Percentiles rank a stretch among this genome's conserved stretches.
Evolutionary conservation across 2,888 invertebrate species (phyloP).

Genomic region (Cremastobaeus sp.): DNA sequence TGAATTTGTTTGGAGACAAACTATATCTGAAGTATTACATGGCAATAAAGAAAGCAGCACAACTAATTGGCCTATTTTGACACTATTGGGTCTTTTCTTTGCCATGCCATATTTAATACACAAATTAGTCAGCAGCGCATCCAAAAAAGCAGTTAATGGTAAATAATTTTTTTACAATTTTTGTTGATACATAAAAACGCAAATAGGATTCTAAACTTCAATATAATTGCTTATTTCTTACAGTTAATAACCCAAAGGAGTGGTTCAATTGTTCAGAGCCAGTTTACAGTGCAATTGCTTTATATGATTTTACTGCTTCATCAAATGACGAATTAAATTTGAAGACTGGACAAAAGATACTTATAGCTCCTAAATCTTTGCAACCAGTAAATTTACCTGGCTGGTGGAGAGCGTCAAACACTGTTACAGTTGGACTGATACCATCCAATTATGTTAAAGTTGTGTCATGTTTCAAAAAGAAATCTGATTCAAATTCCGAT

Average conservation of each 20-base stretch:
- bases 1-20: constrained; percentile 76
- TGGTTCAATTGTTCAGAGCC: constrained; percentile 82
- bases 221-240: constrained; percentile 16
- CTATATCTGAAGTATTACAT: constrained; percentile 75
- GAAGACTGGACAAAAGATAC: constrained; percentile 86
- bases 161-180: constrained; percentile 23
- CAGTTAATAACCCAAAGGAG: constrained; percentile 83
- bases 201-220: background rate
- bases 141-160: constrained; percentile 67
- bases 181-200: no score
- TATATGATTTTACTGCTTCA: constrained; percentile 87
- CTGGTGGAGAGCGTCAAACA: constrained; percentile 74
- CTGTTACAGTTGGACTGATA: constrained; percentile 71
- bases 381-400: constrained; percentile 83
- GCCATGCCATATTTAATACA: constrained; percentile 91
- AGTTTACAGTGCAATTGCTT: constrained; percentile 82
- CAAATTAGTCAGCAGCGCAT: constrained; percentile 69
- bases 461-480: constrained; percentile 67
- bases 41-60: constrained; percentile 69
- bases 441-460: constrained; percentile 71
- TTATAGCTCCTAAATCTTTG: constrained; percentile 89
- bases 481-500: constrained; percentile 54
- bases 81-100: constrained; percentile 92
- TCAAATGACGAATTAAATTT: constrained; percentile 88
- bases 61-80: constrained; percentile 91